Conservation (phyloP, 2,797 vertebrate genomes). For the Sciurus vulgaris region DNA sequence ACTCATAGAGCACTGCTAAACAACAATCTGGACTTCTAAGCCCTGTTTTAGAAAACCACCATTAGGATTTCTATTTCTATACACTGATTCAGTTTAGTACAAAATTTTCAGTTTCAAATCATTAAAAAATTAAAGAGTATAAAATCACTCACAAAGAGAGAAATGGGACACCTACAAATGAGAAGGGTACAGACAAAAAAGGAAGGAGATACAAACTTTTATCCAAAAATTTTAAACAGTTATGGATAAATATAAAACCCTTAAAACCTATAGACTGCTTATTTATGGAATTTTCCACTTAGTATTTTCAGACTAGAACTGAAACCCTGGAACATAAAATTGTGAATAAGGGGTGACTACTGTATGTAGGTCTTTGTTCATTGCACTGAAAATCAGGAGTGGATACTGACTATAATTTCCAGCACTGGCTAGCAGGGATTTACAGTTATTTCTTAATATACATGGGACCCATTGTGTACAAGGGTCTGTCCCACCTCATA, state of each 20-base stretch:
- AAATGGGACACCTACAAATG: not conserved
- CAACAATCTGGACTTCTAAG: not conserved
- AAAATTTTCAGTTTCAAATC: constrained; percentile 18
- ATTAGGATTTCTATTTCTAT: constrained; percentile 41
- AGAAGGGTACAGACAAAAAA: not conserved
- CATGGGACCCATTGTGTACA: not conserved
- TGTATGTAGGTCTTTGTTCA: not conserved
- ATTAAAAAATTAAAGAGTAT: not conserved
- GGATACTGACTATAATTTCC: not conserved
- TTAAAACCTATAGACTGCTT: not conserved
- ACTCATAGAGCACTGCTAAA: not conserved
- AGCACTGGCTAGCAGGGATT: not conserved
- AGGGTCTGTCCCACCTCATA: not conserved
- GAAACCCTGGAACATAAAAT: not conserved
- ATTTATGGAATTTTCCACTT: not conserved
- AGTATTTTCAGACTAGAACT: not conserved
- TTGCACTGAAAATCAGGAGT: not conserved
- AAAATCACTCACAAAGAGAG: constrained; percentile 11
- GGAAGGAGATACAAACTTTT: not conserved
- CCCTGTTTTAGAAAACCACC: not conserved
- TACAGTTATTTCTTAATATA: not conserved
- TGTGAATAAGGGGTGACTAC: too few species aligned
- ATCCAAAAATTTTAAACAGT: not conserved
- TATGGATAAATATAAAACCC: too few species aligned
- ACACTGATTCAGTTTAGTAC: not conserved